A percentile compares a stretch with the other conserved stretches of the same genome.
These are phyloP conservation scores for Colletes latitarsis DNA, from an alignment of 1,140 invertebrate species.

Conservation along the genomic window DNA sequence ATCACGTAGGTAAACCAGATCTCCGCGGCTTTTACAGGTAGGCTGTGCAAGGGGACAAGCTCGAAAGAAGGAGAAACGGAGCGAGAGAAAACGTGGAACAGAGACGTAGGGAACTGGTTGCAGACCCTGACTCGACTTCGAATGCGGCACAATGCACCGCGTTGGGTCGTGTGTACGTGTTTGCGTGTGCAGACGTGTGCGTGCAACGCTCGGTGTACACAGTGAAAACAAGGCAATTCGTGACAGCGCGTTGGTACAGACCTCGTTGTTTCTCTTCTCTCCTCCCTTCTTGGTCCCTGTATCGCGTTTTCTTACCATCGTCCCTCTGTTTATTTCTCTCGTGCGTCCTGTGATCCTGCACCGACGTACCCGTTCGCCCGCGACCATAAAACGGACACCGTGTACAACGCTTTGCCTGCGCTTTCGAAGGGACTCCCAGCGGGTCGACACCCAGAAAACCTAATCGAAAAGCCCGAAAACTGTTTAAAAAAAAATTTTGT, in stretches of 20 bases:
- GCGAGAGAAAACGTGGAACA: background rate
- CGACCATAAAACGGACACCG: background rate
- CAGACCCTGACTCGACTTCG: slow-evolving; percentile 46
- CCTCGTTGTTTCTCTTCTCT: slow-evolving; percentile 29
- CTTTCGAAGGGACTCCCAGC: no score
- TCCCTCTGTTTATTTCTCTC: slow-evolving; percentile 7
- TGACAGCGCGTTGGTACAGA: slow-evolving; percentile 42
- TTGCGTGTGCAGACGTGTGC: slow-evolving; percentile 30
- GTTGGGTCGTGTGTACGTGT: slow-evolving; percentile 34
- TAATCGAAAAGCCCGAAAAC: no score
- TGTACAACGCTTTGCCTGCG: background rate
- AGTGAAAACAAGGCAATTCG: slow-evolving; percentile 62
- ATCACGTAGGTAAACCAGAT: slow-evolving; percentile 51
- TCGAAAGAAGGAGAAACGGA: background rate
- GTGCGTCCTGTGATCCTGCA: background rate
- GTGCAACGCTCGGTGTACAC: slow-evolving; percentile 32
- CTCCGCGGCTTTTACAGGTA: slow-evolving; percentile 38
- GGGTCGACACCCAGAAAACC: no score
- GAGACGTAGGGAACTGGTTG: slow-evolving; percentile 24
- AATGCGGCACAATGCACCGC: slow-evolving; percentile 48
- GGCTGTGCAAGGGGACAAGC: background rate
- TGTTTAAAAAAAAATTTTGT: no score
- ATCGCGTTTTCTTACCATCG: background rate
- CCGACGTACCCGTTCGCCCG: slow-evolving; percentile 7
- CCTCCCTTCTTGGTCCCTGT: slow-evolving; percentile 2